These are phyloP conservation scores for Drosophila atripex DNA, from an alignment of 2,888 invertebrate species.

Conservation along the genomic window DNA sequence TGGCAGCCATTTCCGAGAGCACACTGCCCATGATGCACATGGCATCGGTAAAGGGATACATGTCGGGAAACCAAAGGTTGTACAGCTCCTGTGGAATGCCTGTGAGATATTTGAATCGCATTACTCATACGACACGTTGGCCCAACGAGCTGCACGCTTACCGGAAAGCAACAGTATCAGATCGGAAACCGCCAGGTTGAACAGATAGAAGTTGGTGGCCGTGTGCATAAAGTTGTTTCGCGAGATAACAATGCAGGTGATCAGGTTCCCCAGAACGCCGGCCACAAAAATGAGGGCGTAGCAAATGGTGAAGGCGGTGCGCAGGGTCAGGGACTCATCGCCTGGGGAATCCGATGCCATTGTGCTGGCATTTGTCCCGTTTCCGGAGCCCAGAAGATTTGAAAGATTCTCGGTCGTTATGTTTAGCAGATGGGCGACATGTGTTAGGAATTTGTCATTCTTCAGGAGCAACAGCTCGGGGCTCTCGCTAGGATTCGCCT, in stretches of 20 bases:
- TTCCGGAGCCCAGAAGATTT: slow-evolving; percentile 56
- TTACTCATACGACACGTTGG: slow-evolving; percentile 45
- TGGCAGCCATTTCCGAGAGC: slow-evolving; percentile 93
- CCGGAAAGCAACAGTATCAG: slow-evolving; percentile 90
- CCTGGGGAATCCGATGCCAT: slow-evolving; percentile 30
- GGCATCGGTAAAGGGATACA: slow-evolving; percentile 90
- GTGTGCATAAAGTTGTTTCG: slow-evolving; percentile 93
- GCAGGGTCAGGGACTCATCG: slow-evolving; percentile 64
- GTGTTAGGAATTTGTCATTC: slow-evolving; percentile 79
- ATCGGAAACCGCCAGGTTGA: slow-evolving; percentile 94
- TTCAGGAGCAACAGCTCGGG: slow-evolving; percentile 70
- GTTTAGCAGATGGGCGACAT: slow-evolving; percentile 81
- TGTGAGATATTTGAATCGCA: slow-evolving; percentile 17
- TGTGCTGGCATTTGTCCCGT: slow-evolving; percentile 42
- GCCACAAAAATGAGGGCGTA: slow-evolving; percentile 87
- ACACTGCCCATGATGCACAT: slow-evolving; percentile 91
- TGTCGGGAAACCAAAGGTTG: slow-evolving; percentile 89
- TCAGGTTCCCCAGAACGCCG: slow-evolving; percentile 92
- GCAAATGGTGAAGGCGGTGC: slow-evolving; percentile 87
- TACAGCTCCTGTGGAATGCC: slow-evolving; percentile 93
- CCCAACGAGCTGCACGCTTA: slow-evolving; percentile 74
- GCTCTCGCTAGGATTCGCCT: slow-evolving; percentile 39
- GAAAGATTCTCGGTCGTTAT: slow-evolving; percentile 81
- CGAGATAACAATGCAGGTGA: slow-evolving; percentile 93
- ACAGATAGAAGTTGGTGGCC: slow-evolving; percentile 92